Base-by-base conservation (phyloP, 2,797 vertebrate species). In the Spheniscus humboldti region DNA sequence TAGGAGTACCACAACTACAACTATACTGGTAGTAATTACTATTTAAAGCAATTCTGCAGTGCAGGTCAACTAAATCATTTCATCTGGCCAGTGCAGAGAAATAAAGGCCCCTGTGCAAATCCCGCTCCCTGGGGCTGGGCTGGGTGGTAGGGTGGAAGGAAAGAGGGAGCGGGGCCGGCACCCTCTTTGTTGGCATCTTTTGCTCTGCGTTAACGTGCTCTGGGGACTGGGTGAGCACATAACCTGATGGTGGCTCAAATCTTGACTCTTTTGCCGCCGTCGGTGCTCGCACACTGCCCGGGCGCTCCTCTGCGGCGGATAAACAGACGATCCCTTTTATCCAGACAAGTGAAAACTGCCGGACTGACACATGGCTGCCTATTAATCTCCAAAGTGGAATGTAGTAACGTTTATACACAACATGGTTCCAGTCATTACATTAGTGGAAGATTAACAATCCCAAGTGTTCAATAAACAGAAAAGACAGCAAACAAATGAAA, bases 191-290 rank as follows among this genome's bases (percentile, higher is more conserved):
- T 69, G 63, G n/a, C 24, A 50, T 18, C 60, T 73, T 72, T 37
- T 66, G n/a, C 62, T 56, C 47, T 47, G 43, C 6, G 1, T 41
- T n/a, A 50, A 30, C 0, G 0, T 0, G 0, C 13, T 25, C 4
- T 2, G 1, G 52, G 53, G 73, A 73, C 15, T 0, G 19, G 80
- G 35, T 5, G 25, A 52, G 60, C 23, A 41, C 43, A 9, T 9
- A 31, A 45, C 19, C 25, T 23, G 23, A 2, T 1, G 43, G 68
- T 62, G 86, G 37, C 41, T 64, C 82, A 50, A 16, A 83, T 45
- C 48, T 62, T 30, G 48, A 8, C 31, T 43, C 47, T 66, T 68
- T 24, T 35, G 57, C 66, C 12, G 1, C 66, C 2, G 2, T 24
- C 4, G 6, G 25, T n/a, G 39, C 62, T 86, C 16, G 3, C 52